Evolutionary conservation across 2,888 invertebrate species (phyloP).

Genomic region (Rhogogaster chlorosoma): DNA sequence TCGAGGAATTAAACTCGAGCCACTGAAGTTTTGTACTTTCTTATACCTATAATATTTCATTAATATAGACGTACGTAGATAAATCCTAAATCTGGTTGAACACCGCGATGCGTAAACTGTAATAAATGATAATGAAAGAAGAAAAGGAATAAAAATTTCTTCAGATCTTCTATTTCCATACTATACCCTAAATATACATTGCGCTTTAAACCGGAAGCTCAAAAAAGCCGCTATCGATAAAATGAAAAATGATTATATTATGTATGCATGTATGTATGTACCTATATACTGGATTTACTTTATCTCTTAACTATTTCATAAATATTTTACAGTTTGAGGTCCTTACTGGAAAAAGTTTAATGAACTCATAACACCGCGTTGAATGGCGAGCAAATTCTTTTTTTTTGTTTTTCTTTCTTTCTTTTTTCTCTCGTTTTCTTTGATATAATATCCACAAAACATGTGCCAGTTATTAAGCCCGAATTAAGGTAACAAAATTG

Average conservation of each 20-base stretch:
- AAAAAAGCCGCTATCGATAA: neutral
- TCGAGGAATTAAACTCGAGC: neutral
- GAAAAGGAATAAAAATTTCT: neutral
- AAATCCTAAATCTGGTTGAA: conserved; percentile 7
- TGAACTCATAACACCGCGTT: neutral
- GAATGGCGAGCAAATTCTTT: neutral
- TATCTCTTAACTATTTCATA: neutral
- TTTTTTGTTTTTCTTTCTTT: neutral
- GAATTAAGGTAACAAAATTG: conserved; percentile 1
- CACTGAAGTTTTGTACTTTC: conserved; percentile 12
- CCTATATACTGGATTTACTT: neutral
- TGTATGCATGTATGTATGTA: neutral
- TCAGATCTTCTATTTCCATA: neutral
- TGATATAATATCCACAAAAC: neutral
- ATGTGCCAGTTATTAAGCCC: neutral
- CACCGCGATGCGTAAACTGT: neutral
- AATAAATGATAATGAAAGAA: neutral
- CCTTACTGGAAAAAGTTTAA: neutral
- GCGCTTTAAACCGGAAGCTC: conserved; percentile 2
- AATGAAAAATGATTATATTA: neutral
- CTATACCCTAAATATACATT: neutral
- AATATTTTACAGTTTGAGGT: conserved; percentile 1
- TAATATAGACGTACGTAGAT: neutral
- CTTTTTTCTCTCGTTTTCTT: neutral
- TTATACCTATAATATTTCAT: neutral